Evolutionary conservation across 2,888 invertebrate genomes (phyloP).

Genomic region (Drosophila fungiperda): DNA sequence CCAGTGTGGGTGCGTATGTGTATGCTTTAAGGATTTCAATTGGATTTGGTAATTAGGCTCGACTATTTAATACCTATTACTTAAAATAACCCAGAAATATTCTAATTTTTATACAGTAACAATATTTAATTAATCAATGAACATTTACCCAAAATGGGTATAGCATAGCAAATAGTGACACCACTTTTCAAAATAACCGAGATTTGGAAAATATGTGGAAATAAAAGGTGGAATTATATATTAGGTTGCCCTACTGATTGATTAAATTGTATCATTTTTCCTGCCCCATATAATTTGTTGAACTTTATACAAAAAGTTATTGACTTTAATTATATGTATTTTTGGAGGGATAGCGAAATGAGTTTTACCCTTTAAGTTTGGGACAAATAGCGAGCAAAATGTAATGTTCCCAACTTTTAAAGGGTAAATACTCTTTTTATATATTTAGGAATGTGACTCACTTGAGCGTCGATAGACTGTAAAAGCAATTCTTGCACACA

Average conservation of each 20-base stretch:
- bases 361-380: not conserved
- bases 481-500: slow-evolving; percentile 89
- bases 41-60: not conserved
- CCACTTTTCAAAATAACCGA: not conserved
- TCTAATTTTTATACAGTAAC: not conserved
- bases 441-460: slow-evolving; percentile 46
- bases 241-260: not conserved
- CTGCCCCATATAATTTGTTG: not conserved
- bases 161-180: no score
- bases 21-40: slow-evolving; percentile 83
- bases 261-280: not conserved
- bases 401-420: not conserved
- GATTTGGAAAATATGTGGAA: not conserved
- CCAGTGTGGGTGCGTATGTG: slow-evolving; percentile 90
- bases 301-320: not conserved
- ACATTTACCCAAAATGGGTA: not conserved
- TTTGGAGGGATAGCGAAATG: not conserved
- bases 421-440: not conserved
- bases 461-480: slow-evolving; percentile 87
- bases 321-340: not conserved
- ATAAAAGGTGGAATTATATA: no score
- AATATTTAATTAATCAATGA: not conserved
- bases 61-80: not conserved
- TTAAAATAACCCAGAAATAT: not conserved
- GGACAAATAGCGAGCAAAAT: not conserved